Conservation (phyloP, 2,797 vertebrate genomes). For the Acanthurus leucopareius region DNA sequence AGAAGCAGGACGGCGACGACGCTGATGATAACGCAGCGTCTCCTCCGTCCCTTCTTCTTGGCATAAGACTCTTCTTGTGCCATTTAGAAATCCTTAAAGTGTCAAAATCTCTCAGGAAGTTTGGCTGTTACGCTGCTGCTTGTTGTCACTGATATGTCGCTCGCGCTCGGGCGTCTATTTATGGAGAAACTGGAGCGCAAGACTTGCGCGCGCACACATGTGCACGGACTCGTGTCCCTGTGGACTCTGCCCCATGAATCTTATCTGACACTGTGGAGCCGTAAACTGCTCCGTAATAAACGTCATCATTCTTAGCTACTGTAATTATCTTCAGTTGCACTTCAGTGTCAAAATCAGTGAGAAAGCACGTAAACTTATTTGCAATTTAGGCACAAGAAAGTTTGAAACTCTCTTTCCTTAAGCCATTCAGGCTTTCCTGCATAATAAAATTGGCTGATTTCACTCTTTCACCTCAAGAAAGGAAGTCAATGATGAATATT, state of each 20-base stretch:
- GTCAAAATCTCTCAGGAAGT: fast-evolving
- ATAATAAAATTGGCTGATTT: too few species aligned
- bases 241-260: neutral
- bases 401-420: too few species aligned
- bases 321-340: too few species aligned
- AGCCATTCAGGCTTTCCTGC: too few species aligned
- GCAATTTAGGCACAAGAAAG: too few species aligned
- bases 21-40: fast-evolving
- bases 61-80: neutral
- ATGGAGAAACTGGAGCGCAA: neutral
- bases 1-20: neutral
- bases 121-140: neutral
- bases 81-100: slow-evolving; percentile 23
- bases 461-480: too few species aligned
- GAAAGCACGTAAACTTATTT: too few species aligned
- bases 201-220: neutral
- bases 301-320: too few species aligned
- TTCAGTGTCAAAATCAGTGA: too few species aligned
- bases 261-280: neutral
- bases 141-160: neutral
- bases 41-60: slow-evolving; percentile 3
- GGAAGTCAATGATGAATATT: too few species aligned
- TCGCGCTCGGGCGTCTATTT: slow-evolving; percentile 23
- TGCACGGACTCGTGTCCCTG: neutral
- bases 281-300: too few species aligned